phyloP scores from a whole-genome alignment of 2,113 vertebrate genomes.

The Zingel zingel region DNA sequence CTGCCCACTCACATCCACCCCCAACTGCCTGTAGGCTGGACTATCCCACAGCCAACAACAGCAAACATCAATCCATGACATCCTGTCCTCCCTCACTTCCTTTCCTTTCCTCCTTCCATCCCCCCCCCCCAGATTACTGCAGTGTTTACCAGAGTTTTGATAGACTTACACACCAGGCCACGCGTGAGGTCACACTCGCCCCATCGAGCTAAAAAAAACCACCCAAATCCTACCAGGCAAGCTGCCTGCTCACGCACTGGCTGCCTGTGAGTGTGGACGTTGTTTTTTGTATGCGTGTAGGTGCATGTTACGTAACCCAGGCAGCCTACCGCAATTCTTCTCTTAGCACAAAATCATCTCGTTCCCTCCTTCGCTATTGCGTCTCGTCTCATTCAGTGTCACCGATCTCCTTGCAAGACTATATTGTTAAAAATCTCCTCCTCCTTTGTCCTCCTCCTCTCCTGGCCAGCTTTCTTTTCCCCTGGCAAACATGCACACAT shows the following conservation, averaged over 20 bases:
- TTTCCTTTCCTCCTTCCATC: not conserved
- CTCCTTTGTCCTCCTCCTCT: slow-evolving; percentile 13
- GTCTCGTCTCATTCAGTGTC: slow-evolving; percentile 52
- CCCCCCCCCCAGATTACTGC: slow-evolving; percentile 75
- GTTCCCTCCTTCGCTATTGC: slow-evolving; percentile 15
- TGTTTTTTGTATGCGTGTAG: slow-evolving; percentile 41
- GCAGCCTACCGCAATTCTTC: slow-evolving; percentile 28
- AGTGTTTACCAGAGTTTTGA: slow-evolving; percentile 80
- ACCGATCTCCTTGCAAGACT: slow-evolving; percentile 56
- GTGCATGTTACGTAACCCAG: slow-evolving; percentile 31
- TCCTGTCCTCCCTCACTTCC: not conserved
- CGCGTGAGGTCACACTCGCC: slow-evolving; percentile 73
- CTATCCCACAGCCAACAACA: slow-evolving; percentile 32
- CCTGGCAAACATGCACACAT: slow-evolving; percentile 46
- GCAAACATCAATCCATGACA: slow-evolving; percentile 29
- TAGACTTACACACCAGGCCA: slow-evolving; percentile 77
- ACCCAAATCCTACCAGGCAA: slow-evolving; percentile 74
- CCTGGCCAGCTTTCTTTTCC: slow-evolving; percentile 50
- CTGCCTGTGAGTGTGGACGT: slow-evolving; percentile 31
- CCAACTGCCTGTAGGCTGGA: slow-evolving; percentile 47
- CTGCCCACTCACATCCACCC: slow-evolving; percentile 42
- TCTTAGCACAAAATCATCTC: slow-evolving; percentile 27
- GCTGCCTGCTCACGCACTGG: slow-evolving; percentile 64
- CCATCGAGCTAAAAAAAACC: slow-evolving; percentile 63
- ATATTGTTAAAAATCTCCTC: slow-evolving; percentile 50